Evolutionary conservation across 2,797 vertebrate species (phyloP).

Genomic region (Artibeus jamaicensis): DNA sequence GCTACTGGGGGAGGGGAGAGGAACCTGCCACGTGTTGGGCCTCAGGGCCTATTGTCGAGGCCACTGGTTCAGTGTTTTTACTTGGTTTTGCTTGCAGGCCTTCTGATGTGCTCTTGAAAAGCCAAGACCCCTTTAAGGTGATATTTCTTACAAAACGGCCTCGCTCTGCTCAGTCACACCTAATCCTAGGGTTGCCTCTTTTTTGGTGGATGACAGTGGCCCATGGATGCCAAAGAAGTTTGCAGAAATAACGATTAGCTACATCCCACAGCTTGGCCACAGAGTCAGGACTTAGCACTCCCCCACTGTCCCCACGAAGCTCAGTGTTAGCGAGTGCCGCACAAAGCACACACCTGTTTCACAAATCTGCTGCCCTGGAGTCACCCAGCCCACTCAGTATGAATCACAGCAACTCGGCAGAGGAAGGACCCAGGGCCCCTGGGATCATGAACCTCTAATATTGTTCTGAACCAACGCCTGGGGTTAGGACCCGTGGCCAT

Average conservation of each 20-base stretch:
- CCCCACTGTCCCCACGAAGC: too few relatives aligned
- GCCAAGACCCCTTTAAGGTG: too few relatives aligned
- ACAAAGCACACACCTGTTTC: fast-evolving
- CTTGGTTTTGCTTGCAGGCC: neutral
- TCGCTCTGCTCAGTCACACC: neutral
- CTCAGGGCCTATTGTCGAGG: neutral
- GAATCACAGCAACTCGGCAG: fast-evolving
- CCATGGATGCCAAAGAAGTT: neutral
- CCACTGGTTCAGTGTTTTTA: neutral
- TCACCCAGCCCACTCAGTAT: fast-evolving
- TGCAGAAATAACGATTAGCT: neutral
- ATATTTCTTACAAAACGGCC: neutral
- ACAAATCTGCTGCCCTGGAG: neutral
- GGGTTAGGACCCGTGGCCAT: fast-evolving
- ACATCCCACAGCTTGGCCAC: fast-evolving
- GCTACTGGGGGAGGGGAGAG: neutral
- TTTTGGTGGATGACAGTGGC: neutral
- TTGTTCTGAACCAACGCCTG: neutral
- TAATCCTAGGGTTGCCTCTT: neutral
- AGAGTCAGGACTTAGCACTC: neutral
- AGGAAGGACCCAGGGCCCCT: too few relatives aligned
- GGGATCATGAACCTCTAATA: too few relatives aligned
- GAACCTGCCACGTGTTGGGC: neutral
- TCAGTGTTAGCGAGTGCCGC: fast-evolving
- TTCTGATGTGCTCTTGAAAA: neutral